Evolutionary conservation across 2,113 vertebrate species (phyloP).

Genomic region (Apaloderma vittatum): DNA sequence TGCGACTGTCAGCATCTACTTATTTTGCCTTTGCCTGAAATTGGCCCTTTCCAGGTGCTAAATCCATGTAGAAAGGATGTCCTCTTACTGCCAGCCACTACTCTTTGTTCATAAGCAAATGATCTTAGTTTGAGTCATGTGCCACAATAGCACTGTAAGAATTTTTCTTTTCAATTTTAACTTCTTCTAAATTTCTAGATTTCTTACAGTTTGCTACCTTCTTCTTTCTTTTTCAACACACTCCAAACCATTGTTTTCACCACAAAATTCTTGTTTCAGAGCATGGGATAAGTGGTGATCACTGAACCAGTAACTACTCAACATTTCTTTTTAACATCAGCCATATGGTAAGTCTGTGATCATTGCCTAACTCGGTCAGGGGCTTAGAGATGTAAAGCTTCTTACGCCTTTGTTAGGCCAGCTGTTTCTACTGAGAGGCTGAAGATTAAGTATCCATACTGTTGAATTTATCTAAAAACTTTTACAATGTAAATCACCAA

Average conservation of each 20-base stretch:
- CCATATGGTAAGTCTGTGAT: slow-evolving; percentile 64
- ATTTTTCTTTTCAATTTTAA: background rate
- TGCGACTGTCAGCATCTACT: background rate
- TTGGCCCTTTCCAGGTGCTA: background rate
- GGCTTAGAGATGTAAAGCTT: slow-evolving; percentile 58
- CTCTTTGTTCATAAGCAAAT: background rate
- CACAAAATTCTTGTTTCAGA: background rate
- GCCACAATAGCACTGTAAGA: background rate
- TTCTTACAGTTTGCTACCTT: background rate
- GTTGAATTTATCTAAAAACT: slow-evolving; percentile 22
- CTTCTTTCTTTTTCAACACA: background rate
- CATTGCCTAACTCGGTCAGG: slow-evolving; percentile 33
- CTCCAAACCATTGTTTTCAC: background rate
- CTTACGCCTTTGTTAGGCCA: slow-evolving; percentile 50
- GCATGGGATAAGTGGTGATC: background rate
- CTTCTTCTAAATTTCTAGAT: background rate
- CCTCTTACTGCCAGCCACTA: background rate
- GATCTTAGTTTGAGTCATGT: background rate
- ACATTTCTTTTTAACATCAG: slow-evolving; percentile 48
- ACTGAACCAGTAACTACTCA: slow-evolving; percentile 6
- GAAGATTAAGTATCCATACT: background rate
- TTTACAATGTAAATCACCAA: background rate
- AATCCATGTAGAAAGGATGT: background rate
- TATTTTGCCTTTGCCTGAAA: background rate
- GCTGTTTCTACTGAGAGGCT: slow-evolving; percentile 34